Base-by-base conservation (phyloP, 2,797 vertebrate species). In the Anniella stebbinsi region DNA sequence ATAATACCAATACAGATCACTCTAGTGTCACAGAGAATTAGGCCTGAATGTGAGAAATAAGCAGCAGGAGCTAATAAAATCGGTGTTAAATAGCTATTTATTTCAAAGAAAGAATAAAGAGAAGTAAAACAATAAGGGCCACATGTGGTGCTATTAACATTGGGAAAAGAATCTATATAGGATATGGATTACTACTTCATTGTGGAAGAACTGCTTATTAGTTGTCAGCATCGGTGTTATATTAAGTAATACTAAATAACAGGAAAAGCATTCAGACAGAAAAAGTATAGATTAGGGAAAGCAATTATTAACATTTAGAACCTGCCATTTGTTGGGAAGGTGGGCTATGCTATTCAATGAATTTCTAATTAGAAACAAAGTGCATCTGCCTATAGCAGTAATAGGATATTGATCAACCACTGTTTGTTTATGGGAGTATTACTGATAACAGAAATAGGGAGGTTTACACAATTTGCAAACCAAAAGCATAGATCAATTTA, bases 301-400 rank as follows among this genome's bases (percentile, higher is more conserved):
- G 90, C 57, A 93, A 88, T 96, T 88, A 93, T 83, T 91, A 95
- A 93, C 88, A 93, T 91, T 33, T 60, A 88, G 77, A 92, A 41
- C 88, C 72, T 83, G 75, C 67, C 48, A 85, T 92, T 95, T 92
- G 36, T 76, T 90, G 89, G 4, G 51, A 72, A 67, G 15, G 60
- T 30, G 63, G 81, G 60, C 11, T 92, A 82, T 60, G 66, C 63
- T 76, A 85, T 93, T 93, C 92, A 91, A 84, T 93, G 93, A 87
- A 93, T 88, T 91, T 93, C 94, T 95, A 94, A 96, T 95, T 95
- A 95, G 89, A 92, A 95, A 93, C 92, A 93, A 95, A 94, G 89
- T 86, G 86, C 95, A 96, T 94, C 95, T 95, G 76, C 90, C 93
- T 38, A 86, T 94, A 76, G 54, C 82, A 94, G 93, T 94, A 95